Base-by-base conservation (phyloP, 2,888 invertebrate genomes). In the Terebella lapidaria region DNA sequence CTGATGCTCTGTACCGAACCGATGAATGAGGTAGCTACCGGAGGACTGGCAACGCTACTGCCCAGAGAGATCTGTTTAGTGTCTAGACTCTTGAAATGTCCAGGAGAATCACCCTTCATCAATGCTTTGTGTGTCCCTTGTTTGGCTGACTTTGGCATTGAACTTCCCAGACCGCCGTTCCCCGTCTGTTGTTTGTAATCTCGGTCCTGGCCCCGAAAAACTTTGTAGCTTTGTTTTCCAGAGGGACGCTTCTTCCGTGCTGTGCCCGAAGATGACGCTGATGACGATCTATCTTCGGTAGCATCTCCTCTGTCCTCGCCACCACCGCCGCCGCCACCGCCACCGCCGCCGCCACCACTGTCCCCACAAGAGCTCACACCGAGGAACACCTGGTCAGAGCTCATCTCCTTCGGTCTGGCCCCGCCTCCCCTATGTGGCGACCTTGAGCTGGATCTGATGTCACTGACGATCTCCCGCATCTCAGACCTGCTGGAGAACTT, bases 141-240 rank as follows among this genome's bases (percentile, higher is more conserved):
- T 24, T n/a, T 24, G 10, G 49, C 49, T n/a, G 18, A n/a, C 42
- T 35, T 35, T 35, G 42, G 42, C 42, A 15, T 35, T 35, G 42
- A n/a, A 10, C 24, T 20, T 15, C 49, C 10, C 49, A 20, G 24
- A 26, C 5, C 10, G 15, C 28, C 22, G 15, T 5, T 22, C 10
- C 28, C 28, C 27, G 27, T 27, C 27, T 53, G 26, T 26, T 28
- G 53, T 22, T 53, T 53, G 22, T 53, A 53, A 22, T 53, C 53
- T 28, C 53, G 5, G 28, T 53, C 53, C 5, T 27, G 29, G 4
- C 10, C 27, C 5, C 26, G 5, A 22, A 10, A 27, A 5, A 25
- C 10, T 22, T 53, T 53, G 26, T 18, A 27, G 29, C 15, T 10
- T n/a, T n/a, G n/a, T 49, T 49, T 49, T 10, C 24, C 22, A 5